Evolutionary conservation across 2,888 invertebrate species (phyloP), one percentile per base, ranked within the genome.

Genomic region (Bembecia ichneumoniformis): DNA sequence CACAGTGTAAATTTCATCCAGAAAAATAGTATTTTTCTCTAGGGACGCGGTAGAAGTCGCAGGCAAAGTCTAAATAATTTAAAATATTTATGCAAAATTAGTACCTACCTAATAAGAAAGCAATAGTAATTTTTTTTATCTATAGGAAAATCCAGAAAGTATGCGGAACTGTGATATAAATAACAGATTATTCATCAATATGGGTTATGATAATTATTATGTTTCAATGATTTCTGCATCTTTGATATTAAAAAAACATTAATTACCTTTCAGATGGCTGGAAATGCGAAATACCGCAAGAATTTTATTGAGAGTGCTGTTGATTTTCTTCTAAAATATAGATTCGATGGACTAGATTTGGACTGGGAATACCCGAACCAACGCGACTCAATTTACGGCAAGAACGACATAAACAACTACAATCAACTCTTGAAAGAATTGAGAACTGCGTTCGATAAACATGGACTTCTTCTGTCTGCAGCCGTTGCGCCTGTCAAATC

Each of bases 361-460:
- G 93, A 93, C 65, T 94, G 93, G 93, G 92, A 92, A 60, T 93
- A 92, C 58, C 92, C 93, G 0, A 88, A 80, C 47, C 87, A 89
- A 46, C 74, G 91, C 35, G 90, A 90, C 52, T 62, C 77, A 0
- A 71, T 75, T 0, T 77, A 89, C 17, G 77, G 76, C 0, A 43
- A 51, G 7, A 74, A 66, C 0, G 91, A 91, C 50, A 60, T 82
- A 1, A 58, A 82, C 3, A 90, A 90, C 62, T 91, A 84, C 52
- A 79, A 82, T 0, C 56, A 58, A 5, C 69, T 92, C 0, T 56
- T 92, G 0, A 83, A 80, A 59, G 91, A 92, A 64, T 58, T 92
- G 43, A 84, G 81, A 55, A 71, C 68, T 36, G 89, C 75, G 14
- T 91, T 92, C 57, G 77, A 88, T 44, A 66, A 80, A 13, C 56